Base-by-base conservation (phyloP, 2,797 vertebrate species). In the Phrynocephalus forsythii region DNA sequence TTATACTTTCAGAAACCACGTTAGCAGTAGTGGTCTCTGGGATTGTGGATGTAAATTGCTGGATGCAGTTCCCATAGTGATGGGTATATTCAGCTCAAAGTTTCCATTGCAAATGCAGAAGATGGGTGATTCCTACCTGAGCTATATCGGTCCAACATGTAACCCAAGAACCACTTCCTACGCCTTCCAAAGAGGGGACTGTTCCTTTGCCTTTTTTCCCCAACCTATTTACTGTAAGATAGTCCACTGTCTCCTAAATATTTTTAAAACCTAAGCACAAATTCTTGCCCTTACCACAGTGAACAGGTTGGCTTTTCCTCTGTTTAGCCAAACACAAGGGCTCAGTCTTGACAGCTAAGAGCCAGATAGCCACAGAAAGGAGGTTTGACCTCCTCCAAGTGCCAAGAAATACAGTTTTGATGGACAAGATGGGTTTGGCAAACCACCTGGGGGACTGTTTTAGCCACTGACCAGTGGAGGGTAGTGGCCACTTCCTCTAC, bases 341-440 rank as follows among this genome's bases (percentile, higher is more conserved):
- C 88, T 87, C 44, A 28, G 89, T 93, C 93, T 91, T 91, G 2
- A 0, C 92, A 90, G 85, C 89, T 87, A 91, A 90, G 87, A 86
- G 93, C 95, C 95, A 95, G 88, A 92, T 96, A 95, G 94, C 92
- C 86, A 91, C 67, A 3, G 85, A 76, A 76, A 20, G 86, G 63
- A 92, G 91, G 86, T 89, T 73, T 88, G 83, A 94, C 93, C 84
- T 88, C 75, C 67, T 83, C 73, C 2, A 5, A 26, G 80, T 79
- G 91, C 95, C 95, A 94, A 93, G 89, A 90, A 92, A 94, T 86
- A 91, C 92, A 87, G 87, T 83, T 88, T 86, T 87, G 56, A 85
- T 68, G 91, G 91, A 90, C 89, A 88, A 52, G 90, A 91, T 90
- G 81, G 84, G 86, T 94, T 94, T 85, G 93, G 91, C 94, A 91